Evolutionary conservation across 2,797 vertebrate genomes (phyloP).

Genomic region (Scleropages formosus): DNA sequence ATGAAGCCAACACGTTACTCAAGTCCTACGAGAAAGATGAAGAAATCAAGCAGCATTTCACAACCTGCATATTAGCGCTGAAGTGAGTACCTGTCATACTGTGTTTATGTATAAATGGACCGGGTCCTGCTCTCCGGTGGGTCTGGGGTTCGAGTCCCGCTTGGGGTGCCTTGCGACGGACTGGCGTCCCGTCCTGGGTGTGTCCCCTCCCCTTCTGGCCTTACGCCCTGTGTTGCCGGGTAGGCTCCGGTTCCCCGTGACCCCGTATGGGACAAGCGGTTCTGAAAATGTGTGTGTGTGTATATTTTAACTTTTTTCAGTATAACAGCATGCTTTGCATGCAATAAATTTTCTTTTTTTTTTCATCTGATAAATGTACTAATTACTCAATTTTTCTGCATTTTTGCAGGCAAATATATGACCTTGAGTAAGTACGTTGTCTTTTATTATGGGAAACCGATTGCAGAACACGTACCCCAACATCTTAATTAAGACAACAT

Average conservation of each 20-base stretch:
- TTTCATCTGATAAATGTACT: neutral
- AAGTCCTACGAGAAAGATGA: conserved; percentile 91
- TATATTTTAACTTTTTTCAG: too few relatives aligned
- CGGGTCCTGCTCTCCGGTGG: too few relatives aligned
- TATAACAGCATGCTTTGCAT: too few relatives aligned
- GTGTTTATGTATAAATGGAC: too few relatives aligned
- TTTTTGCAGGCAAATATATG: conserved; percentile 84
- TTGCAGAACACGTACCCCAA: neutral
- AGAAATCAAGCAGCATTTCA: conserved; percentile 84
- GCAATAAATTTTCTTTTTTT: neutral
- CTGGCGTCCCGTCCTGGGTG: too few relatives aligned
- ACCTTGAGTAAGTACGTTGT: conserved; percentile 82
- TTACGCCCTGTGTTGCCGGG: too few relatives aligned
- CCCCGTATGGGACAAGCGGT: too few relatives aligned
- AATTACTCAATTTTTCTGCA: conserved; percentile 40
- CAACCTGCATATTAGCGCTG: conserved; percentile 78
- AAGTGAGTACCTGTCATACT: conserved; percentile 73
- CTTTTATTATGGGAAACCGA: conserved; percentile 27
- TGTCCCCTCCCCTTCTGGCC: too few relatives aligned
- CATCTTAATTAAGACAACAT: neutral
- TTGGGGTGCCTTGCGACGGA: too few relatives aligned
- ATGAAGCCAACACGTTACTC: conserved; percentile 83
- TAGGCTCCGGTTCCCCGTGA: too few relatives aligned
- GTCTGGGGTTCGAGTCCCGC: too few relatives aligned
- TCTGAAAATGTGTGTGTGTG: too few relatives aligned